phyloP scores from a whole-genome alignment of 1,140 invertebrate species.

The Lordiphosa collinella region DNA sequence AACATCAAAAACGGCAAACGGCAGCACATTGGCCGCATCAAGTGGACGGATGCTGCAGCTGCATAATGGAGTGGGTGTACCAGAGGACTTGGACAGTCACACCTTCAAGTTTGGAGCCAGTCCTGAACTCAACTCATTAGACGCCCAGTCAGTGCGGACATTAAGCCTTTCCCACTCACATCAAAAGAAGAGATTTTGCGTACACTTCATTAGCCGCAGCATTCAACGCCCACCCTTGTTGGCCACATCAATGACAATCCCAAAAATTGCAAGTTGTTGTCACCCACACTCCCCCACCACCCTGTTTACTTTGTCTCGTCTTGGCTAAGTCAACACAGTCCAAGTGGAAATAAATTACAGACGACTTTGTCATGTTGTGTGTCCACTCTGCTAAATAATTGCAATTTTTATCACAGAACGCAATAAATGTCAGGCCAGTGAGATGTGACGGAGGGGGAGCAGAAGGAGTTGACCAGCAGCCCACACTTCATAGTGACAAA shows the following conservation, averaged over 20 bases:
- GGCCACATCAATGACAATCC: constrained; percentile 66
- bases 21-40: constrained; percentile 59
- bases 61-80: constrained; percentile 23
- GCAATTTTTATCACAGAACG: constrained; percentile 68
- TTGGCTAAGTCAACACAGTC: constrained; percentile 48
- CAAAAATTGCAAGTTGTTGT: constrained; percentile 52
- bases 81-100: constrained; percentile 14
- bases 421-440: constrained; percentile 58
- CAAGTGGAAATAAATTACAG: constrained; percentile 69
- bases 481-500: constrained; percentile 15
- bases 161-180: constrained; percentile 17
- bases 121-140: constrained; percentile 65
- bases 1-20: constrained; percentile 68
- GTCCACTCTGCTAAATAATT: constrained; percentile 65
- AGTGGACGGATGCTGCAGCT: constrained; percentile 26
- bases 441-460: background rate
- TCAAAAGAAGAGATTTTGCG: constrained; percentile 49
- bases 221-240: constrained; percentile 33
- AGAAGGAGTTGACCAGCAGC: background rate
- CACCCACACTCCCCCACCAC: background rate
- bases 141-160: constrained; percentile 27
- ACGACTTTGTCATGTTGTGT: constrained; percentile 65
- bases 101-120: constrained; percentile 33
- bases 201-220: constrained; percentile 71
- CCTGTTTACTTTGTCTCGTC: constrained; percentile 7